These are phyloP conservation scores for Entelurus aequoreus DNA, from an alignment of 2,113 vertebrate genomes.

Conservation along the genomic window DNA sequence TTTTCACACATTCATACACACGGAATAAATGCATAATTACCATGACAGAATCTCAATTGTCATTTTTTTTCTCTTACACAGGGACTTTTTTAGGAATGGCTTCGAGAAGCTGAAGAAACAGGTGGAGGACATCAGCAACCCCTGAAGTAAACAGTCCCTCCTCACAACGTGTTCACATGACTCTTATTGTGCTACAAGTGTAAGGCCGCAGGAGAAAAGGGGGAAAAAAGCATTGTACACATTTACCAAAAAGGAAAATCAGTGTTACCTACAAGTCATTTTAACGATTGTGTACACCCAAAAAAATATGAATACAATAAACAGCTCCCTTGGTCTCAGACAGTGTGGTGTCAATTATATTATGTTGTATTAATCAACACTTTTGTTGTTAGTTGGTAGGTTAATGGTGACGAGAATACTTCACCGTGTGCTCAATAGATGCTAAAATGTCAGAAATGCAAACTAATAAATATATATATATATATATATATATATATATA, in stretches of 20 bases:
- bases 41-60: background rate
- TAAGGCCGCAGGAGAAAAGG: too few relatives aligned
- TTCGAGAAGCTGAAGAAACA: background rate
- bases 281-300: background rate
- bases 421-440: too few relatives aligned
- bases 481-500: too few relatives aligned
- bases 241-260: background rate
- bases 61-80: slow-evolving; percentile 13
- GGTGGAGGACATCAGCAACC: background rate
- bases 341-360: background rate
- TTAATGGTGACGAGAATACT: too few relatives aligned
- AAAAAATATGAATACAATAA: background rate
- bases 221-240: slow-evolving; percentile 5
- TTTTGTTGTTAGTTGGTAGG: too few relatives aligned
- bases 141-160: background rate
- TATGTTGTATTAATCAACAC: too few relatives aligned
- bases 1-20: background rate
- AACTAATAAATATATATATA: too few relatives aligned
- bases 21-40: background rate
- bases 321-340: background rate
- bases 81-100: slow-evolving; percentile 43
- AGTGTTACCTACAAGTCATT: background rate
- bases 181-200: background rate
- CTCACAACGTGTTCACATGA: background rate
- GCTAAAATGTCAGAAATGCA: too few relatives aligned